Conservation (phyloP, 2,797 vertebrate species). For the Tinamus major region DNA sequence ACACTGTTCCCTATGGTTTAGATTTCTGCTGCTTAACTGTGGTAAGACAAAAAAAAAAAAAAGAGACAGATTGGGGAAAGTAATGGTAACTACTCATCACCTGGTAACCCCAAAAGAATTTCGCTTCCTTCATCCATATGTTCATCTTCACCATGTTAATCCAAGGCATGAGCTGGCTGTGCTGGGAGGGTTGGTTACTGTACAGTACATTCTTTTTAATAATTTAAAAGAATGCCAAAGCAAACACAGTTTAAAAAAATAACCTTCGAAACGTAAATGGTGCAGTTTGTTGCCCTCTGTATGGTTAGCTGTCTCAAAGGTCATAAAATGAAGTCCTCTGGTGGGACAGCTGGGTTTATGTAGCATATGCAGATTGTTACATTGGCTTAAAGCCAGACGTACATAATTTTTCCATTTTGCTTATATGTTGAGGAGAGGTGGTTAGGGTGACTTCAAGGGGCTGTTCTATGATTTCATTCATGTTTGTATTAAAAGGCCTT, state of each 20-base stretch:
- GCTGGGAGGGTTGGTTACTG: not conserved
- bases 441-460: conserved; percentile 41
- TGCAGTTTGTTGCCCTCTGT: conserved; percentile 67
- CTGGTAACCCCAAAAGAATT: conserved; percentile 32
- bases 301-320: conserved; percentile 65
- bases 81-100: conserved; percentile 24
- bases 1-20: conserved; percentile 3
- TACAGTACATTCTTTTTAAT: not conserved
- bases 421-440: conserved; percentile 55
- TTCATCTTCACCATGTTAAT: not conserved
- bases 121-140: conserved; percentile 14
- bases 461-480: conserved; percentile 64
- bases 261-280: conserved; percentile 8
- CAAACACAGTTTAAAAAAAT: conserved; percentile 43
- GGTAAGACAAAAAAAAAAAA: not conserved
- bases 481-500: conserved; percentile 67
- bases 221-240: conserved; percentile 46
- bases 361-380: conserved; percentile 71
- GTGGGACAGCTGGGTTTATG: conserved; percentile 75
- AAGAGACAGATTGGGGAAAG: not conserved
- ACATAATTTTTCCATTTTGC: conserved; percentile 75
- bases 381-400: conserved; percentile 72
- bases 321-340: conserved; percentile 69
- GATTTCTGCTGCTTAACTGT: not conserved
- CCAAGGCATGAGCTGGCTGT: not conserved